Conservation (phyloP, 2,888 invertebrate genomes). For the Homarus gammarus region DNA sequence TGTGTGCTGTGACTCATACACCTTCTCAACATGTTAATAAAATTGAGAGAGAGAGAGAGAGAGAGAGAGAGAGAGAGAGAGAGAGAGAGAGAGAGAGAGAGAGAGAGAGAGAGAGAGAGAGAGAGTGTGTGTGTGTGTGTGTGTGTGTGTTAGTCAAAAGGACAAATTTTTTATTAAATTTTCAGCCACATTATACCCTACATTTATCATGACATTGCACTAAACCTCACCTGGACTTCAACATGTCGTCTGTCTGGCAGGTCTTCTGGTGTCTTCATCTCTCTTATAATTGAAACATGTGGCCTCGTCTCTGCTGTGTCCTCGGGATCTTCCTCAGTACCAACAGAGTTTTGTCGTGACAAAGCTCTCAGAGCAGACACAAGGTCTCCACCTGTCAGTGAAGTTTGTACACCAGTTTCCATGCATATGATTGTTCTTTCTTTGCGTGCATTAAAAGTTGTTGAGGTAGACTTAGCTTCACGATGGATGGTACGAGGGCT, state of each 20-base stretch:
- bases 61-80: neutral
- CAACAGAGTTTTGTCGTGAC: constrained; percentile 55
- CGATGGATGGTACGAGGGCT: constrained; percentile 73
- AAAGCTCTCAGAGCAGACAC: constrained; percentile 84
- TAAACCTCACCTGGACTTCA: constrained; percentile 73
- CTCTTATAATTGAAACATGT: constrained; percentile 68
- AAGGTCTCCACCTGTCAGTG: constrained; percentile 86
- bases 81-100: neutral
- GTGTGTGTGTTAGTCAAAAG: no score
- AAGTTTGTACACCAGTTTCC: constrained; percentile 88
- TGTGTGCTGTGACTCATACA: constrained; percentile 3
- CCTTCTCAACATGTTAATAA: neutral
- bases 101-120: neutral
- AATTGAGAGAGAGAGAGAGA: neutral
- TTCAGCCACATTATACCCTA: no score
- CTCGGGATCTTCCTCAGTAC: constrained; percentile 29
- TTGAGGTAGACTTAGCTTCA: constrained; percentile 81
- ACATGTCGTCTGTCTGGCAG: constrained; percentile 49
- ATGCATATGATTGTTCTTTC: constrained; percentile 88
- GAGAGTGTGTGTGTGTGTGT: no score
- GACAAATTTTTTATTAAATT: no score
- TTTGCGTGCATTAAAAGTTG: constrained; percentile 77
- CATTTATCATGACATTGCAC: no score
- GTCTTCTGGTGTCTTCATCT: constrained; percentile 33
- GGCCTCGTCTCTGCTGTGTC: constrained; percentile 12